A percentile compares a stretch with the other conserved stretches of the same genome.
Evolutionary conservation across 23 tunicate species (phyloP).

Genomic region (Botrylloides violaceus): DNA sequence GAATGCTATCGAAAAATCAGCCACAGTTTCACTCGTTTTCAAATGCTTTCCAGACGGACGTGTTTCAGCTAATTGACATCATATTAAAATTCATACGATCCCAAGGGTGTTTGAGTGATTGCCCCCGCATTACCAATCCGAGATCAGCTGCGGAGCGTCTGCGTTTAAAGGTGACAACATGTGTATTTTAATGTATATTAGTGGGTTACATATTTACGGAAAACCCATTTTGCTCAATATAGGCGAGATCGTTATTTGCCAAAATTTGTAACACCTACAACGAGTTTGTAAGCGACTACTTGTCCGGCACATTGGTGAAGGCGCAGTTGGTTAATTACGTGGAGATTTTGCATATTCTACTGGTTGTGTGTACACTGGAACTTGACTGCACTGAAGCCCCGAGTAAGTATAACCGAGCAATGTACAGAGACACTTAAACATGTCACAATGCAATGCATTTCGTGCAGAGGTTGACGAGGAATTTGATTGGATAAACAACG

Average conservation of each 20-base stretch:
- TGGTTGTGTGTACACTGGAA: constrained; percentile 41
- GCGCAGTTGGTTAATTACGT: constrained; percentile 21
- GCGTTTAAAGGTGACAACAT: constrained; percentile 35
- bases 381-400: constrained; percentile 31
- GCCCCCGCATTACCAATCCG: constrained; percentile 38
- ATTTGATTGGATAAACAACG: constrained; percentile 7
- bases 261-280: constrained; percentile 18
- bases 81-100: constrained; percentile 2
- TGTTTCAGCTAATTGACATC: constrained; percentile 15
- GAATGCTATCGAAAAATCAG: too few relatives aligned
- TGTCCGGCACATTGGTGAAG: constrained; percentile 18
- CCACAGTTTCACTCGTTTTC: too few relatives aligned
- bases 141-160: constrained; percentile 30
- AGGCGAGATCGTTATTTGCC: constrained; percentile 40
- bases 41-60: constrained; percentile 7
- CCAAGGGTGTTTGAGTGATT: constrained; percentile 50
- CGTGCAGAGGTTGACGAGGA: not conserved
- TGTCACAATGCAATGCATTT: not conserved
- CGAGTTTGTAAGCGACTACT: constrained; percentile 12
- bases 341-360: constrained; percentile 54
- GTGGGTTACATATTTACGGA: too few relatives aligned
- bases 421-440: not conserved
- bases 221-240: too few relatives aligned
- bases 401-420: constrained; percentile 38
- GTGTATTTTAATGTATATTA: not conserved